These are phyloP conservation scores for Phalacrocorax carbo DNA, from an alignment of 2,113 vertebrate species.

Conservation along the genomic window DNA sequence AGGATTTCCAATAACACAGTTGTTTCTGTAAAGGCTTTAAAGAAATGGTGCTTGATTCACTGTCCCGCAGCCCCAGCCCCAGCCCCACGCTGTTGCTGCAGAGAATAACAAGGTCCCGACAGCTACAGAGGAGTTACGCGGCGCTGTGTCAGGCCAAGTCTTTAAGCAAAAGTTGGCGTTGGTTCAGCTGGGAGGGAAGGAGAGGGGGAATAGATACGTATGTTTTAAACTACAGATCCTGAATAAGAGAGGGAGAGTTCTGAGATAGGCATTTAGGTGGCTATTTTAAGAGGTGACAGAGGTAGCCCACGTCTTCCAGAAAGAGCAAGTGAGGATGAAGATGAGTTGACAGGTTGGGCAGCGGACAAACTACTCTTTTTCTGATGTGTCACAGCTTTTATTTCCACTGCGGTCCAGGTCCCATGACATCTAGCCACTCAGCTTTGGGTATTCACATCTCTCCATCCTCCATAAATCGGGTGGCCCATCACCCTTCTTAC, in stretches of 20 bases:
- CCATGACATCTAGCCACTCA: background rate
- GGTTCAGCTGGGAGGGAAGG: background rate
- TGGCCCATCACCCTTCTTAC: background rate
- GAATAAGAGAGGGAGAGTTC: background rate
- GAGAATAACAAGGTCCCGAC: background rate
- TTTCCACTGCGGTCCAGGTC: background rate
- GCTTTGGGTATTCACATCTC: background rate
- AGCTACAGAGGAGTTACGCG: background rate
- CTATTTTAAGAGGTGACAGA: background rate
- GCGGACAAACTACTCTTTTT: background rate
- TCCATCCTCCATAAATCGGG: background rate
- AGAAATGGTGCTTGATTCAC: background rate
- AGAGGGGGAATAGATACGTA: background rate
- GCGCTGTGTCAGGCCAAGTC: background rate
- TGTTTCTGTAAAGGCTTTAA: background rate
- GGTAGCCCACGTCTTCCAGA: background rate
- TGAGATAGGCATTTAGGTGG: background rate
- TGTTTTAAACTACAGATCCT: background rate
- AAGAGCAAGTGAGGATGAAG: background rate
- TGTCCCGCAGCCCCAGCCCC: background rate
- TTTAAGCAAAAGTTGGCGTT: background rate
- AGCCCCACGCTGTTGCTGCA: background rate
- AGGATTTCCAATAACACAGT: background rate
- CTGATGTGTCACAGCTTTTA: background rate
- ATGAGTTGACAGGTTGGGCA: background rate